phyloP scores from a whole-genome alignment of 2,797 vertebrate species.

The Darevskia nairensis region DNA sequence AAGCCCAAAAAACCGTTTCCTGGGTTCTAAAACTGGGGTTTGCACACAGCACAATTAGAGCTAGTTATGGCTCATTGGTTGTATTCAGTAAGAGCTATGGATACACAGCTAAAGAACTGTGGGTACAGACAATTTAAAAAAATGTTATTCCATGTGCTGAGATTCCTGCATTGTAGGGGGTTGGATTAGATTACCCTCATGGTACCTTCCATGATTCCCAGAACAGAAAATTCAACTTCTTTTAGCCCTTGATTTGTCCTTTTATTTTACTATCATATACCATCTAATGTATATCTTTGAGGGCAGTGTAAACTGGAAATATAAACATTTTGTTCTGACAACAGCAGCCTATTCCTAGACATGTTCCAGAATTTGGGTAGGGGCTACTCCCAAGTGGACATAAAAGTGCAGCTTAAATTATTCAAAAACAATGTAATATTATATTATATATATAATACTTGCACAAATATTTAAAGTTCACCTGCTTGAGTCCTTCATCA shows the following conservation, averaged over 20 bases:
- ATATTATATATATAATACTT: not conserved
- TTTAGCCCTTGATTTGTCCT: not conserved
- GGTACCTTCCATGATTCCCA: not conserved
- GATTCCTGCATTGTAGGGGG: too few species aligned
- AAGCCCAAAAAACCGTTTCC: not conserved
- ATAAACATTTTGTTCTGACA: slow-evolving; percentile 14
- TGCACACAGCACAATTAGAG: not conserved
- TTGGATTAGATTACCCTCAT: too few species aligned
- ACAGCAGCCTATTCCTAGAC: not conserved
- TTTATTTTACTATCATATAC: not conserved
- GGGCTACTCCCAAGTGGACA: not conserved
- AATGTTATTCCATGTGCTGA: too few species aligned
- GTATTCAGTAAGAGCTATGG: not conserved
- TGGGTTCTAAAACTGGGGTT: not conserved
- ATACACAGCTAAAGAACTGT: not conserved
- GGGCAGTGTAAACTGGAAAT: not conserved
- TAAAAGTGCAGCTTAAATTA: not conserved
- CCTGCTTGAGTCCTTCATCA: slow-evolving; percentile 93
- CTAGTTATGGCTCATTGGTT: not conserved
- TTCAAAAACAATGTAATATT: not conserved
- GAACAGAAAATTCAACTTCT: not conserved
- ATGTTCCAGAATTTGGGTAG: not conserved
- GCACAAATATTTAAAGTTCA: slow-evolving; percentile 63
- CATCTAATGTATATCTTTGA: too few species aligned
- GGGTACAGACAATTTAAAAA: too few species aligned